Evolutionary conservation across 1,140 invertebrate genomes (phyloP).

Genomic region (Drosophila kurseongensis): DNA sequence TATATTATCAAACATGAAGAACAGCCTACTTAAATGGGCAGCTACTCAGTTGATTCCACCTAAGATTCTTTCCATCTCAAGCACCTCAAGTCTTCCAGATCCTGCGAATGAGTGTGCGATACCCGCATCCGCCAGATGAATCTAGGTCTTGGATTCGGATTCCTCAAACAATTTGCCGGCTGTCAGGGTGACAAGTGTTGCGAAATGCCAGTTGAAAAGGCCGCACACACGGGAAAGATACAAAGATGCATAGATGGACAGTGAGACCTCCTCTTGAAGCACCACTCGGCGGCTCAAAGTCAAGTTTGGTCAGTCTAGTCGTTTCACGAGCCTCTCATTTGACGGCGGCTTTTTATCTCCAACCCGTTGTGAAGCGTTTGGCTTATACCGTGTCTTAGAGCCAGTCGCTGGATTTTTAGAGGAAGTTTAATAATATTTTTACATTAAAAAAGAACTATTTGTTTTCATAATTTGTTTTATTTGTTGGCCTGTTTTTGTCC

Average conservation of each 20-base stretch:
- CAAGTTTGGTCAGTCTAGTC: constrained; percentile 46
- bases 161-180: constrained; percentile 44
- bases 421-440: too few relatives aligned
- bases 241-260: background rate
- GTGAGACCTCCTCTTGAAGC: constrained; percentile 27
- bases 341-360: constrained; percentile 21
- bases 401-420: background rate
- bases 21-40: too few relatives aligned
- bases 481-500: too few relatives aligned
- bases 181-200: constrained; percentile 69
- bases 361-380: background rate
- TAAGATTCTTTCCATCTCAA: too few relatives aligned
- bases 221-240: constrained; percentile 14
- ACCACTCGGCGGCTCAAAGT: constrained; percentile 52
- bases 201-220: constrained; percentile 47
- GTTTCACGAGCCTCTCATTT: background rate
- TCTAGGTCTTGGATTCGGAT: constrained; percentile 7
- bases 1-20: too few relatives aligned
- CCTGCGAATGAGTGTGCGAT: background rate
- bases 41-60: too few relatives aligned
- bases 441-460: too few relatives aligned
- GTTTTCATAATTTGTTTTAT: too few relatives aligned
- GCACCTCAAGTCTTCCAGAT: too few relatives aligned
- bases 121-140: constrained; percentile 35
- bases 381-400: constrained; percentile 27